phyloP scores from a whole-genome alignment of 2,797 vertebrate genomes.

The Anabacerthia variegaticeps region DNA sequence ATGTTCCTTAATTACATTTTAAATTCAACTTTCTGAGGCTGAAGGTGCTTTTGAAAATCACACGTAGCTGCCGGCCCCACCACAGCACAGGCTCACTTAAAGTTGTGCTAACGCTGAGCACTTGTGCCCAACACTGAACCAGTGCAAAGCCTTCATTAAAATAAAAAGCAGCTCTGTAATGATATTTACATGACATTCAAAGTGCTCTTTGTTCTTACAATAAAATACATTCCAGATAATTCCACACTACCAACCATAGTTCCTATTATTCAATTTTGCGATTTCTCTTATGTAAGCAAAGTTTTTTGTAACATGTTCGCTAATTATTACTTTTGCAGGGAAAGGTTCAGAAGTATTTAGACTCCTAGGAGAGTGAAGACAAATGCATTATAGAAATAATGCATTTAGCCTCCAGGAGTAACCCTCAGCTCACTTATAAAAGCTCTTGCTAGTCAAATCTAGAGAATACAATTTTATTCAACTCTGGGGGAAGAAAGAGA shows the following conservation, averaged over 20 bases:
- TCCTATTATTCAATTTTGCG: constrained; percentile 36
- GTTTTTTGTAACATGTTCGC: constrained; percentile 53
- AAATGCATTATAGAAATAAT: constrained; percentile 77
- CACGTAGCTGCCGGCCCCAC: background rate
- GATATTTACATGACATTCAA: constrained; percentile 79
- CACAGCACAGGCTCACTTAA: background rate
- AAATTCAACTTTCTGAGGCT: constrained; percentile 54
- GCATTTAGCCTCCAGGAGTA: constrained; percentile 74
- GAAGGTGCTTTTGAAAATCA: constrained; percentile 46
- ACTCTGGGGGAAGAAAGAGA: constrained; percentile 68
- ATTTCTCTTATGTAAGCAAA: constrained; percentile 48
- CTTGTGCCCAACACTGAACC: constrained; percentile 2
- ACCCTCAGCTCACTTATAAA: constrained; percentile 72
- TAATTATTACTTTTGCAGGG: constrained; percentile 75
- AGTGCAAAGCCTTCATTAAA: constrained; percentile 44
- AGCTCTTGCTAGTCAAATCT: constrained; percentile 78
- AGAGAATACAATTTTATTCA: constrained; percentile 70
- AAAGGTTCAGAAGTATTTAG: constrained; percentile 73
- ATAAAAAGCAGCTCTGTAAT: constrained; percentile 60
- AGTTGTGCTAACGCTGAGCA: background rate
- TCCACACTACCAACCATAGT: constrained; percentile 50
- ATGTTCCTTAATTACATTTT: constrained; percentile 63
- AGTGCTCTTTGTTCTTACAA: constrained; percentile 75
- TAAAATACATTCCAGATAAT: constrained; percentile 73
- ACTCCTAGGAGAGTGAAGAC: constrained; percentile 63